These are phyloP conservation scores for Lophotriccus pileatus DNA, from an alignment of 2,797 vertebrate genomes.

Conservation along the genomic window DNA sequence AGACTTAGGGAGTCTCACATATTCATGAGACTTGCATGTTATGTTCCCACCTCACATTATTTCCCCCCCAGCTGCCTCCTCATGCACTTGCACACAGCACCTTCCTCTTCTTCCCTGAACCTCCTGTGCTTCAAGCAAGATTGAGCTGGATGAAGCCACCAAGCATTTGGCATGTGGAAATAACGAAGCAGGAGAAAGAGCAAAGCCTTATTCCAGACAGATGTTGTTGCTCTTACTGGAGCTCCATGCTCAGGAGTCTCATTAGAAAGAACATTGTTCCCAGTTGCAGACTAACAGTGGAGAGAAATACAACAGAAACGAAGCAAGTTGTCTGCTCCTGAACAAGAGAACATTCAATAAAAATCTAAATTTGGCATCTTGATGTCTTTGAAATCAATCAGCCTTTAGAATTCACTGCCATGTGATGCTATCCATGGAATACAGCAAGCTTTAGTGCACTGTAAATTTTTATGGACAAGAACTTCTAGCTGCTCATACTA, in stretches of 20 bases:
- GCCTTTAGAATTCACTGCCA: neutral
- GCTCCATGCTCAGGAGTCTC: neutral
- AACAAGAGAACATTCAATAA: neutral
- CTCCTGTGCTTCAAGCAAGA: neutral
- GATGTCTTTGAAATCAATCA: neutral
- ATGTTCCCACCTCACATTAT: neutral
- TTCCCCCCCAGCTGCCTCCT: neutral
- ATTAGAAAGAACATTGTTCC: neutral
- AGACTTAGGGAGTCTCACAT: neutral
- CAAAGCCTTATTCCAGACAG: neutral
- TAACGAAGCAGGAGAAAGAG: neutral
- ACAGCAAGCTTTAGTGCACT: neutral
- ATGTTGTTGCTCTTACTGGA: neutral
- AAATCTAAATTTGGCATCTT: neutral
- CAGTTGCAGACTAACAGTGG: neutral
- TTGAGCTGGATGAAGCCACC: neutral
- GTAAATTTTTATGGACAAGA: neutral
- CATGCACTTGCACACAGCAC: accelerated
- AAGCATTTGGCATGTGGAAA: neutral
- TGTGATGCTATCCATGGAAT: neutral
- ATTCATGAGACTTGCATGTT: neutral
- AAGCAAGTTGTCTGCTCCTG: neutral
- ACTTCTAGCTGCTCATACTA: neutral
- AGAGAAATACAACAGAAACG: neutral
- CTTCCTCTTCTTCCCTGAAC: neutral